Percentiles rank a stretch among this genome's conserved stretches.
phyloP scores from a whole-genome alignment of 1,140 invertebrate species.

The Lordiphosa collinella region DNA sequence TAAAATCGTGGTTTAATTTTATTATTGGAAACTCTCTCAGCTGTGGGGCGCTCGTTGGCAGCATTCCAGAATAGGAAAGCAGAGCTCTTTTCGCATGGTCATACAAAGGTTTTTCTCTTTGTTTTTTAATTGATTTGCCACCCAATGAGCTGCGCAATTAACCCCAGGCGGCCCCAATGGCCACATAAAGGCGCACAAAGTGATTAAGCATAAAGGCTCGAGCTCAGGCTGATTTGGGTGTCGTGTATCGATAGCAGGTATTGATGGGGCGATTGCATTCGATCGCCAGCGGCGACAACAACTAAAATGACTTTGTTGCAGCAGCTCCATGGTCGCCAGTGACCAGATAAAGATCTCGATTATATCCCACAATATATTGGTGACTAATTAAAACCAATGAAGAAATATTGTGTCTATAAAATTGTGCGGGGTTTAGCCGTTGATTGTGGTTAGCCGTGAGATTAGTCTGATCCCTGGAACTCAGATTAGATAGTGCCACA shows the following conservation, averaged over 20 bases:
- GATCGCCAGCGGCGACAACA: slow-evolving; percentile 17
- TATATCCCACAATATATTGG: slow-evolving; percentile 28
- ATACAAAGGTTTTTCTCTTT: slow-evolving; percentile 9
- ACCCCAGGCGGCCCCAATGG: slow-evolving; percentile 52
- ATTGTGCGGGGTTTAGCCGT: slow-evolving; percentile 26
- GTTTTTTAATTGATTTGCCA: slow-evolving; percentile 71
- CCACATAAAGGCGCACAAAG: slow-evolving; percentile 46
- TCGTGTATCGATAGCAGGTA: slow-evolving; percentile 4
- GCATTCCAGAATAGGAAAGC: slow-evolving; percentile 30
- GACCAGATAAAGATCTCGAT: slow-evolving; percentile 53
- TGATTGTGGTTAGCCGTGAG: slow-evolving; percentile 6
- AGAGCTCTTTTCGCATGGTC: slow-evolving; percentile 14
- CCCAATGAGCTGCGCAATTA: slow-evolving; percentile 74
- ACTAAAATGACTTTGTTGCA: slow-evolving; percentile 38
- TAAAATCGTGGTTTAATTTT: slow-evolving; percentile 31
- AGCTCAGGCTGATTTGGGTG: slow-evolving; percentile 54
- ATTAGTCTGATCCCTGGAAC: slow-evolving; percentile 7
- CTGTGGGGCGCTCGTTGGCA: no score
- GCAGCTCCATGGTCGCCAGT: slow-evolving; percentile 5
- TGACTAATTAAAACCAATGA: slow-evolving; percentile 67
- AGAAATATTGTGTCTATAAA: slow-evolving; percentile 64
- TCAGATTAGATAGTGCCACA: slow-evolving; percentile 8
- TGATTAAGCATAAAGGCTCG: slow-evolving; percentile 67
- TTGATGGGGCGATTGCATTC: not conserved
- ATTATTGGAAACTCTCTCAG: slow-evolving; percentile 12